These are phyloP conservation scores for Triplophysa yarkandensis DNA, from an alignment of 2,797 vertebrate species.

Conservation along the genomic window DNA sequence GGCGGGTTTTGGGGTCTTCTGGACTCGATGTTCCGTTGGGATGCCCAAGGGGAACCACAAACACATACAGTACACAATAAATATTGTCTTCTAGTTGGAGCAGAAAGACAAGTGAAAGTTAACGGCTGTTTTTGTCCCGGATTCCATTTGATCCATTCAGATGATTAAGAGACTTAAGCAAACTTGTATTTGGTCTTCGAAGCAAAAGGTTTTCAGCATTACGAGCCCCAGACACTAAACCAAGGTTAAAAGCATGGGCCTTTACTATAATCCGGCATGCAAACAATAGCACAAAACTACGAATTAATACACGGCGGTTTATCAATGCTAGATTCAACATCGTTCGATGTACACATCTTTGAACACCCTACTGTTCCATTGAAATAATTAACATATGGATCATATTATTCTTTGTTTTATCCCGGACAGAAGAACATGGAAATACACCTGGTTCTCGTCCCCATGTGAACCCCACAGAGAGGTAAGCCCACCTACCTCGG, in stretches of 20 bases:
- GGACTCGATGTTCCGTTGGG: conserved; percentile 11
- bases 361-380: background rate
- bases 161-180: too few relatives aligned
- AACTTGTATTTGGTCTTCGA: too few relatives aligned
- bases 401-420: background rate
- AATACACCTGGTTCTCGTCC: conserved; percentile 52
- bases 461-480: conserved; percentile 36
- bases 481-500: conserved; percentile 51
- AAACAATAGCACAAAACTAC: too few relatives aligned
- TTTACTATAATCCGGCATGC: too few relatives aligned
- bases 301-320: too few relatives aligned
- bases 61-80: background rate
- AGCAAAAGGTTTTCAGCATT: too few relatives aligned
- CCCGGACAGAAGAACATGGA: conserved; percentile 6
- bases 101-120: background rate
- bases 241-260: too few relatives aligned
- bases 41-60: background rate
- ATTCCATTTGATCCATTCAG: too few relatives aligned
- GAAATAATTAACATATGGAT: background rate
- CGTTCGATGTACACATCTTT: too few relatives aligned
- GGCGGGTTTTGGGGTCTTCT: background rate
- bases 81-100: background rate
- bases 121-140: too few relatives aligned
- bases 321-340: too few relatives aligned
- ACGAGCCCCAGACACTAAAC: too few relatives aligned